A percentile compares a stretch with the other conserved stretches of the same genome.
These are phyloP conservation scores for Acipenser ruthenus DNA, from an alignment of 2,797 vertebrate genomes.

Conservation along the genomic window DNA sequence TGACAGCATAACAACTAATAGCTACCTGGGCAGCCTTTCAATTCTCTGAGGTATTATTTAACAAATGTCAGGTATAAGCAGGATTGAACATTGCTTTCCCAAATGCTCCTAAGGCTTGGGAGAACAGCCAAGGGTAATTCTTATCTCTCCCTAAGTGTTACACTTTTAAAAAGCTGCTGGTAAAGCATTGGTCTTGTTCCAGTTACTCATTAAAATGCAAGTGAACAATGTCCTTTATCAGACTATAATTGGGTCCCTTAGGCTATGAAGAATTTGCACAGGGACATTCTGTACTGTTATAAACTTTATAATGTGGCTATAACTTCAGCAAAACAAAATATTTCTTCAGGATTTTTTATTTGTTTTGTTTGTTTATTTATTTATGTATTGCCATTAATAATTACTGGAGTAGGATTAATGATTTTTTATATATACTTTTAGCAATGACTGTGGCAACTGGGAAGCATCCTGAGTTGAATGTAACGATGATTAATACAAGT, in stretches of 20 bases:
- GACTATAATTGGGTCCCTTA: constrained; percentile 38
- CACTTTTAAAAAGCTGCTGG: constrained; percentile 1
- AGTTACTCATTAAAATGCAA: constrained; percentile 11
- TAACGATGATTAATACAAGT: too few relatives aligned
- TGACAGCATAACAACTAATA: constrained; percentile 10
- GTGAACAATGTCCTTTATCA: constrained; percentile 24
- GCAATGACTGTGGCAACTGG: too few relatives aligned
- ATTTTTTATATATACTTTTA: too few relatives aligned
- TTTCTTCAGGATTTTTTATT: too few relatives aligned
- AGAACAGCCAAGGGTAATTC: constrained; percentile 16
- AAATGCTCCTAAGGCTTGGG: constrained; percentile 6
- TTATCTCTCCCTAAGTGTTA: constrained; percentile 11
- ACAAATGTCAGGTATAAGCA: constrained; percentile 15
- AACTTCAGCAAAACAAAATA: neutral
- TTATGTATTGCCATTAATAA: too few relatives aligned
- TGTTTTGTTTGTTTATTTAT: too few relatives aligned
- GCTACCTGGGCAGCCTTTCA: neutral
- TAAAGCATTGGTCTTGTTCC: constrained; percentile 22
- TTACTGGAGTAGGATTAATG: too few relatives aligned
- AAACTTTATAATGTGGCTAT: neutral
- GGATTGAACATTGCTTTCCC: constrained; percentile 8
- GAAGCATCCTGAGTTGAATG: too few relatives aligned
- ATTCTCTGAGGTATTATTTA: constrained; percentile 3
- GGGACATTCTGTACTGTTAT: constrained; percentile 11
- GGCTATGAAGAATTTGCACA: constrained; percentile 31